These are phyloP conservation scores for Sebastes trivittatus DNA, from an alignment of 2,797 vertebrate species.

Conservation along the genomic window DNA sequence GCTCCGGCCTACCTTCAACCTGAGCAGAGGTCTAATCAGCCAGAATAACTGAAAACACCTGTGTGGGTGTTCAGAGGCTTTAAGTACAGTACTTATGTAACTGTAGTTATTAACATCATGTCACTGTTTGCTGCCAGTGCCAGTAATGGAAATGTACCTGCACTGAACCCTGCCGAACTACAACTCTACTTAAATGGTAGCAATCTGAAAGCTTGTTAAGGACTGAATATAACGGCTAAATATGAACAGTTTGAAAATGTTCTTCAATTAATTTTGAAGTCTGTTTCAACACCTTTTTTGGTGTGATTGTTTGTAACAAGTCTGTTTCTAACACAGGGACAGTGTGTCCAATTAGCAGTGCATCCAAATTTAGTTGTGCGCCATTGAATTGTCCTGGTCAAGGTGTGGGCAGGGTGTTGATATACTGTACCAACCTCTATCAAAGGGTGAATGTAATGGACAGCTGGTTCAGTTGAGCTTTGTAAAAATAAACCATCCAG, in stretches of 20 bases:
- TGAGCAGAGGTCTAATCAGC: background rate
- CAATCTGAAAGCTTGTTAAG: background rate
- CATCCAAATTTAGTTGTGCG: background rate
- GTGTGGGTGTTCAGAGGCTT: background rate
- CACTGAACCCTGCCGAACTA: background rate
- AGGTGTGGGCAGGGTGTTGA: background rate
- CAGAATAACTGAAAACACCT: background rate
- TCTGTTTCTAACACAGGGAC: background rate
- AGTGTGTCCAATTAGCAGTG: background rate
- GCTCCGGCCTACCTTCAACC: background rate
- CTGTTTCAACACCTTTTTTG: background rate
- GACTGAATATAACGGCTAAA: background rate
- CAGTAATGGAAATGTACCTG: background rate
- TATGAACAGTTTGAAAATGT: background rate
- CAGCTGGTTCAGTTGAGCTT: background rate
- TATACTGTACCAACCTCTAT: background rate
- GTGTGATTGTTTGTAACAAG: background rate
- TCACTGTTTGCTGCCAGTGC: background rate
- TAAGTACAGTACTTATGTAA: background rate
- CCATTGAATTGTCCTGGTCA: background rate
- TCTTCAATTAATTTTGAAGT: background rate
- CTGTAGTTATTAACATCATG: background rate
- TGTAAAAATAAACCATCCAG: background rate
- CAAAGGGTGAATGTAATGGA: slow-evolving; percentile 3
- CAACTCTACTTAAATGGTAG: background rate